These are phyloP conservation scores for Triplophysa rosa DNA, from an alignment of 2,113 vertebrate species.

Conservation along the genomic window DNA sequence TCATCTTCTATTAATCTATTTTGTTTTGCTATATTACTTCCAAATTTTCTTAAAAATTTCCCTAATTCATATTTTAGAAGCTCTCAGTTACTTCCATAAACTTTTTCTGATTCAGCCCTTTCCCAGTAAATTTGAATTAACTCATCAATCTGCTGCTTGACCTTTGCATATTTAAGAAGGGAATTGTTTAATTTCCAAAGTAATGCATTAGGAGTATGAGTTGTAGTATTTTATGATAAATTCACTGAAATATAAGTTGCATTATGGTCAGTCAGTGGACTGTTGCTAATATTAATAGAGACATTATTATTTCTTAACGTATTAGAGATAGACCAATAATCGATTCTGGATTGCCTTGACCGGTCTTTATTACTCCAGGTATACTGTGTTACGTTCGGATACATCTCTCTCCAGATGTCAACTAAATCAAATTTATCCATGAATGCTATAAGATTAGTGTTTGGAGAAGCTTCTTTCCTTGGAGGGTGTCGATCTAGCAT, in stretches of 20 bases:
- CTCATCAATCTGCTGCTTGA: not conserved
- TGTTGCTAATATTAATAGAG: slow-evolving; percentile 12
- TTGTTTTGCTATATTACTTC: not conserved
- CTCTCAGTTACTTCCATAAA: slow-evolving; percentile 15
- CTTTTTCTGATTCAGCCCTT: slow-evolving; percentile 2
- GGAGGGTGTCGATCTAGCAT: not conserved
- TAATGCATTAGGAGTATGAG: not conserved
- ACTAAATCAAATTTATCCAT: not conserved
- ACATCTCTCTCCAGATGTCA: slow-evolving; percentile 4
- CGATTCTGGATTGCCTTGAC: not conserved
- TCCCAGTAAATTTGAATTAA: not conserved
- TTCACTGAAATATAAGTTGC: not conserved
- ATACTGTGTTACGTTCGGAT: not conserved
- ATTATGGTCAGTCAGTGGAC: slow-evolving; percentile 3
- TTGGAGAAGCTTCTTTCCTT: not conserved
- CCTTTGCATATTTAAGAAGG: not conserved
- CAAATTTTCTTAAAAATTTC: not conserved
- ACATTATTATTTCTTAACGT: not conserved
- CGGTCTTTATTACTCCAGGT: not conserved
- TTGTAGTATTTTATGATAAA: not conserved
- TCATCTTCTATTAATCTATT: not conserved
- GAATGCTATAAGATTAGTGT: not conserved
- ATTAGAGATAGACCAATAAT: not conserved
- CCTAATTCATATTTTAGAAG: slow-evolving; percentile 14
- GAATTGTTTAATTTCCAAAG: slow-evolving; percentile 31